phyloP scores from a whole-genome alignment of 2,888 invertebrate genomes.

The Euclidia mi region DNA sequence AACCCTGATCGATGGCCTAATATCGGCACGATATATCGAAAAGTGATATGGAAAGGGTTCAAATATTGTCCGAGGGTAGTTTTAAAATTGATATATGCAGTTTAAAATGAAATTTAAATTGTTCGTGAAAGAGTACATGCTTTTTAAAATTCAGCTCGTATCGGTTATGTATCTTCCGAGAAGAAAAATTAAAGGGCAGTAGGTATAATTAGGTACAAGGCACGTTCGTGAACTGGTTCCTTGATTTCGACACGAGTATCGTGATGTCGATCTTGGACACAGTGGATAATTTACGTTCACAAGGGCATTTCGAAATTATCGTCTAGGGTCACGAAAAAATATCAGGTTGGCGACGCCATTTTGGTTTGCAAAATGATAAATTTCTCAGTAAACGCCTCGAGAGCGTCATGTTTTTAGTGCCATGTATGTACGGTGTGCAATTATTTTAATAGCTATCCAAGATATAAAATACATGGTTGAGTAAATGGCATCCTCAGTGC shows the following conservation, averaged over 20 bases:
- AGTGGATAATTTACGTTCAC: constrained; percentile 78
- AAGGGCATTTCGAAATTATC: constrained; percentile 73
- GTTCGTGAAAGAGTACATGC: constrained; percentile 19
- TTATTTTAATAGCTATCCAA: constrained; percentile 80
- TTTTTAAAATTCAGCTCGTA: constrained; percentile 14
- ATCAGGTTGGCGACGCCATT: constrained; percentile 68
- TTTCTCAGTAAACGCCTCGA: constrained; percentile 69
- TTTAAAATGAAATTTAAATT: constrained; percentile 33
- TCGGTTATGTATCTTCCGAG: constrained; percentile 26
- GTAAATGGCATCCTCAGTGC: constrained; percentile 26
- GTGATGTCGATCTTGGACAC: constrained; percentile 70
- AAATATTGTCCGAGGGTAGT: constrained; percentile 63
- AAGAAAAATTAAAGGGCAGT: constrained; percentile 54
- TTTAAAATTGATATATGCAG: constrained; percentile 26
- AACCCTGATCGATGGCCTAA: constrained; percentile 83
- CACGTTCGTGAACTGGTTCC: constrained; percentile 60
- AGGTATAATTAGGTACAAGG: constrained; percentile 55
- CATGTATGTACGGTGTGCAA: constrained; percentile 70
- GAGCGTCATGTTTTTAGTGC: constrained; percentile 65
- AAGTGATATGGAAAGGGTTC: constrained; percentile 75
- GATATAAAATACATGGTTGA: constrained; percentile 47
- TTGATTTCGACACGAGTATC: constrained; percentile 67
- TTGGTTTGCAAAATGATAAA: constrained; percentile 76
- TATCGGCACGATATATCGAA: constrained; percentile 81
- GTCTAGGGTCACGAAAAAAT: constrained; percentile 68